Percentiles rank a stretch among this genome's conserved stretches.
These are phyloP conservation scores for Alcedo quadribrachys DNA, from an alignment of 2,797 vertebrate species.

Conservation along the genomic window DNA sequence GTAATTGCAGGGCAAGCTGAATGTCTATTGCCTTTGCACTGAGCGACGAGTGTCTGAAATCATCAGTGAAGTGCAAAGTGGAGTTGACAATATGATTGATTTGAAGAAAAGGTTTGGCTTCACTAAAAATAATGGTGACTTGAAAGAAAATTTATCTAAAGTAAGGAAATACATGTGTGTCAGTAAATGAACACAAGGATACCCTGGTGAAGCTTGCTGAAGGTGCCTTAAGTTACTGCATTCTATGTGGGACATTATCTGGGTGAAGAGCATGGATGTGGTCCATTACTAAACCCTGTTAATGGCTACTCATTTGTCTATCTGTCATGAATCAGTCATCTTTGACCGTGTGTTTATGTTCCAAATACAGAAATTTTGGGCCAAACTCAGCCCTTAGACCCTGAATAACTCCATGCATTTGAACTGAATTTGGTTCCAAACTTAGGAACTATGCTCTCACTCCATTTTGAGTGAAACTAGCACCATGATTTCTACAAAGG, in stretches of 20 bases:
- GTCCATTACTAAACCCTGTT: neutral
- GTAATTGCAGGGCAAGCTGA: slow-evolving; percentile 74
- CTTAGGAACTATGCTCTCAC: neutral
- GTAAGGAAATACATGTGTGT: slow-evolving; percentile 31
- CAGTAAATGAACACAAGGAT: neutral
- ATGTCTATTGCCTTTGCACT: slow-evolving; percentile 74
- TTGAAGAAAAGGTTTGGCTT: slow-evolving; percentile 79
- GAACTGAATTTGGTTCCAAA: neutral
- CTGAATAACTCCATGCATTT: neutral
- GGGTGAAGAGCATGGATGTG: neutral
- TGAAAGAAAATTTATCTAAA: slow-evolving; percentile 64
- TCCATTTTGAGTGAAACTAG: neutral
- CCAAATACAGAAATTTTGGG: neutral
- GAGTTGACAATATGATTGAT: slow-evolving; percentile 70
- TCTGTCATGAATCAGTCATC: neutral
- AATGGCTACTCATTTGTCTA: neutral
- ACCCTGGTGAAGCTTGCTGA: neutral
- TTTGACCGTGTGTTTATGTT: neutral
- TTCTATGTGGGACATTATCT: neutral
- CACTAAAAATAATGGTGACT: slow-evolving; percentile 52
- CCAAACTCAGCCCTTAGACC: neutral
- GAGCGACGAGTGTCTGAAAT: slow-evolving; percentile 76
- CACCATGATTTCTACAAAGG: neutral
- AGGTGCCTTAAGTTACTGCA: neutral
- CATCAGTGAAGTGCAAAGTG: slow-evolving; percentile 74